Conservation (phyloP, 2,113 vertebrate species). For the Cranoglanis bouderius region DNA sequence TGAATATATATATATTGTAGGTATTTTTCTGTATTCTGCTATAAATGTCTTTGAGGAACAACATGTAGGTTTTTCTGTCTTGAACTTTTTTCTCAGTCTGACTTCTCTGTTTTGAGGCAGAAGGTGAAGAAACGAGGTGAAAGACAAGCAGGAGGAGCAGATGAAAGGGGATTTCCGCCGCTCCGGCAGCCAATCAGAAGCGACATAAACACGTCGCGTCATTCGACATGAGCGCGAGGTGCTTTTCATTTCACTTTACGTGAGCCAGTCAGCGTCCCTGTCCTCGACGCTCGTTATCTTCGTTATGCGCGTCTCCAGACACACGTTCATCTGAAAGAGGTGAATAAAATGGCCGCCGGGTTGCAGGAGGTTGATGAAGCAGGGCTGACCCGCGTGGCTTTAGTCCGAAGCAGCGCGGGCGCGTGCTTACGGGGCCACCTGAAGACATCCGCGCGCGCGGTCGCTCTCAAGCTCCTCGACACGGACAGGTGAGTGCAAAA, state of each 20-base stretch:
- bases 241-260: conserved; percentile 17
- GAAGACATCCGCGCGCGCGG: conserved; percentile 9
- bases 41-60: neutral
- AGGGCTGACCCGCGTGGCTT: conserved; percentile 46
- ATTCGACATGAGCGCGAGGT: neutral
- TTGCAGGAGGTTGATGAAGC: conserved; percentile 37
- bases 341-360: neutral
- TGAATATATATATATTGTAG: too few relatives aligned
- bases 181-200: conserved; percentile 36
- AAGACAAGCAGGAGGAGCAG: neutral
- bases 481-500: conserved; percentile 50
- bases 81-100: neutral
- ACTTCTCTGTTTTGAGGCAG: neutral
- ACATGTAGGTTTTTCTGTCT: neutral
- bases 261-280: neutral
- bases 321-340: too few relatives aligned
- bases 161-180: conserved; percentile 49
- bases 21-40: neutral
- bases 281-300: too few relatives aligned
- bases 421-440: conserved; percentile 50
- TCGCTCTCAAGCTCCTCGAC: conserved; percentile 50
- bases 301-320: neutral
- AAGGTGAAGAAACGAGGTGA: neutral
- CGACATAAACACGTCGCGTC: conserved; percentile 47
- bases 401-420: conserved; percentile 43